Percentiles rank a stretch among this genome's conserved stretches.
Evolutionary conservation across 1,140 invertebrate genomes (phyloP).

Genomic region (Hycleus cichorii): DNA sequence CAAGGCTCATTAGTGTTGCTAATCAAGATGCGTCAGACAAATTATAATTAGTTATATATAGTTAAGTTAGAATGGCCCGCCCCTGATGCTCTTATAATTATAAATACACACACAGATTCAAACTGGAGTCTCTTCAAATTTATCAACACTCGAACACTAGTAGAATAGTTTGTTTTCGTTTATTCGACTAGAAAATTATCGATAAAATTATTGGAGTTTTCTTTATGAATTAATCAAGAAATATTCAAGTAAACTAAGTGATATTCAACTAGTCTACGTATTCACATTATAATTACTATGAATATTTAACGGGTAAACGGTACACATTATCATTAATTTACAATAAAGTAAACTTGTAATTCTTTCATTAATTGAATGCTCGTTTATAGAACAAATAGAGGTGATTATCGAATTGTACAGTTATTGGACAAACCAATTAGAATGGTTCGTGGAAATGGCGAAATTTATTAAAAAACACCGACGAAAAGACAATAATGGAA

Average conservation of each 20-base stretch:
- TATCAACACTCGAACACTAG: too few species aligned
- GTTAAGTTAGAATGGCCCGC: neutral
- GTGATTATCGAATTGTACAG: too few species aligned
- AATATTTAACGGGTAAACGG: conserved; percentile 4
- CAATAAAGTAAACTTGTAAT: conserved; percentile 6
- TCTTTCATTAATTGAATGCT: conserved; percentile 13
- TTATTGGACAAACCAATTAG: too few species aligned
- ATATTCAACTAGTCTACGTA: neutral
- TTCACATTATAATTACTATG: conserved; percentile 8
- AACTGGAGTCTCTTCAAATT: too few species aligned
- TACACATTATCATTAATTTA: conserved; percentile 1
- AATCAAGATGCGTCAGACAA: neutral
- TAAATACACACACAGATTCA: neutral
- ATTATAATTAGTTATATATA: neutral
- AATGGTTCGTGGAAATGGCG: too few species aligned
- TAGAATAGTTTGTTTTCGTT: too few species aligned
- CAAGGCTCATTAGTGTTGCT: neutral
- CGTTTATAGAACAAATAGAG: conserved; percentile 12
- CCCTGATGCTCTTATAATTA: neutral
- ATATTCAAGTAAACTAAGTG: neutral
- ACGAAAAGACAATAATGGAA: neutral
- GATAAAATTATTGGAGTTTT: too few species aligned
- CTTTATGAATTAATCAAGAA: too few species aligned
- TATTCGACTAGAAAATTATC: too few species aligned
- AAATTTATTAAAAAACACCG: neutral